Percentiles rank a stretch among this genome's conserved stretches.
phyloP scores from a whole-genome alignment of 2,113 vertebrate species.

The Pelodiscus sinensis region DNA sequence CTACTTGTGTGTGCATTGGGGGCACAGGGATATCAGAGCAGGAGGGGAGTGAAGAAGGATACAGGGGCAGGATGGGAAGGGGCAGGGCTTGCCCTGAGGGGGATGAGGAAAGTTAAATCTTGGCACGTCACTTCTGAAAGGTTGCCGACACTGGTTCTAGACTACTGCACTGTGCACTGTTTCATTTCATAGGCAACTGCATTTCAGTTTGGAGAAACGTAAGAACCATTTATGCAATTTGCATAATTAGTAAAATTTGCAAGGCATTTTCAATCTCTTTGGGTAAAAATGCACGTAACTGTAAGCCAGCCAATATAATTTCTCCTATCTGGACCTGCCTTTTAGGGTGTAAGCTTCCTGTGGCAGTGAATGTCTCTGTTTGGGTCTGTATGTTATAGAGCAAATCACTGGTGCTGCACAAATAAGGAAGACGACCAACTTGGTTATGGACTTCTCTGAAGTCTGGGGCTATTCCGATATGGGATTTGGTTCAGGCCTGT shows the following conservation, averaged over 20 bases:
- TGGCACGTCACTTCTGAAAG: too few species aligned
- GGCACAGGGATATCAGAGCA: too few species aligned
- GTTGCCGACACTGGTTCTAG: not conserved
- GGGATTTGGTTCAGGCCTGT: not conserved
- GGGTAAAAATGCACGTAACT: not conserved
- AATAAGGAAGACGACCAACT: not conserved
- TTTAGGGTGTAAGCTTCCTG: not conserved
- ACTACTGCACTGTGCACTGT: not conserved
- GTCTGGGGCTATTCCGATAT: not conserved
- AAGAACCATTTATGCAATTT: not conserved
- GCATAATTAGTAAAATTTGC: not conserved
- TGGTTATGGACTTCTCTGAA: not conserved
- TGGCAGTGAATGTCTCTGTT: not conserved
- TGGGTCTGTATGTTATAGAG: too few species aligned
- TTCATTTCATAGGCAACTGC: not conserved
- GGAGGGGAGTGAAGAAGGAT: too few species aligned
- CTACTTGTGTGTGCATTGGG: too few species aligned
- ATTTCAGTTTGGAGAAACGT: not conserved
- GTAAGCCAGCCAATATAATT: not conserved
- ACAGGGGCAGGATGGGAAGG: too few species aligned
- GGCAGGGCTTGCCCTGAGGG: too few species aligned
- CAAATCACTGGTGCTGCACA: not conserved
- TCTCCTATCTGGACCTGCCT: not conserved
- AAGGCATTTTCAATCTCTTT: not conserved
- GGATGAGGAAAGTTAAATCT: too few species aligned